Conservation (phyloP, 2,113 vertebrate genomes). For the Perognathus longimembris region DNA sequence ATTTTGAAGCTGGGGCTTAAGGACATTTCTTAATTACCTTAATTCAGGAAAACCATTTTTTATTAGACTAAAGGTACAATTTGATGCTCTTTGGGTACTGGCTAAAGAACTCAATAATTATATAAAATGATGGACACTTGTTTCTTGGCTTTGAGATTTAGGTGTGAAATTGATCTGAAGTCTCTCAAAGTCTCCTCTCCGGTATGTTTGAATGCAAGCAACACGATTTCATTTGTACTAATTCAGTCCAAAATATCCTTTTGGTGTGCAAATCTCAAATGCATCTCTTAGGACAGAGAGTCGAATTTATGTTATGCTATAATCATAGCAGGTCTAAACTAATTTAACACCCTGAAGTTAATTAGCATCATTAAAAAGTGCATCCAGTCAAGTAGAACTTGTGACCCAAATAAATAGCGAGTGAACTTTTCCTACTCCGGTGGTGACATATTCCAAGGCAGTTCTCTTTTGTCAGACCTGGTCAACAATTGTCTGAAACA, state of each 20-base stretch:
- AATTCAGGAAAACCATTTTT: constrained; percentile 77
- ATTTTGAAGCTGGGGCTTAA: constrained; percentile 44
- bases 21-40: constrained; percentile 60
- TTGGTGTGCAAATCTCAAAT: constrained; percentile 74
- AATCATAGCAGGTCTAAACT: constrained; percentile 85
- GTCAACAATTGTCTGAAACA: constrained; percentile 85
- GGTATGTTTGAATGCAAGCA: constrained; percentile 61
- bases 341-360: constrained; percentile 89
- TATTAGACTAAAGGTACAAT: constrained; percentile 77
- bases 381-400: constrained; percentile 88
- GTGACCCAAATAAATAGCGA: constrained; percentile 90
- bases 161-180: constrained; percentile 79
- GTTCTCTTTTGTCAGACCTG: constrained; percentile 87
- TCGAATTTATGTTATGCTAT: constrained; percentile 81
- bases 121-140: constrained; percentile 68
- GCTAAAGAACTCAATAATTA: constrained; percentile 53
- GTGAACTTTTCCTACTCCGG: constrained; percentile 83
- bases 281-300: constrained; percentile 58
- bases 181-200: constrained; percentile 75
- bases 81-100: constrained; percentile 68
- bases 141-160: constrained; percentile 75
- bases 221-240: constrained; percentile 51
- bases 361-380: constrained; percentile 91
- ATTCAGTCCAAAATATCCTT: constrained; percentile 69
- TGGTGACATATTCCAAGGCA: constrained; percentile 82